Evolutionary conservation across 2,888 invertebrate species (phyloP).

Genomic region (Alcis repandata): DNA sequence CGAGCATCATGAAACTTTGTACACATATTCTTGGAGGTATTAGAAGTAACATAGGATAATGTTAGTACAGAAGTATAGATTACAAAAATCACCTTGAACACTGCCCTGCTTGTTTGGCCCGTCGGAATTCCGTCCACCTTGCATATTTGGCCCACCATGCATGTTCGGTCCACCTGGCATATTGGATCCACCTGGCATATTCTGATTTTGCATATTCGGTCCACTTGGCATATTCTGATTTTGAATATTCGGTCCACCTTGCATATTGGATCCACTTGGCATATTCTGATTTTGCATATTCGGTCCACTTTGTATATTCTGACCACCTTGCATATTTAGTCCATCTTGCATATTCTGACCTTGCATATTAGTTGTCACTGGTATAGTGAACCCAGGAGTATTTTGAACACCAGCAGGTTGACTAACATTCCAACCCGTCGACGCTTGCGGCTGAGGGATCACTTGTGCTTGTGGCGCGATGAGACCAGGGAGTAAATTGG

Average conservation of each 20-base stretch:
- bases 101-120: too few species aligned
- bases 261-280: not conserved
- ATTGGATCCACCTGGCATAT: not conserved
- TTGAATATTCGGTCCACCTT: not conserved
- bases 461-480: not conserved
- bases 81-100: too few species aligned
- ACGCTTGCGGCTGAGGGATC: not conserved
- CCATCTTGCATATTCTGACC: not conserved
- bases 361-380: not conserved
- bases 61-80: too few species aligned
- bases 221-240: not conserved
- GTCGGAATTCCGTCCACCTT: not conserved
- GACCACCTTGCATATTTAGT: not conserved
- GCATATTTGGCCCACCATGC: not conserved
- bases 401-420: constrained; percentile 1
- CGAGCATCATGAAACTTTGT: too few species aligned
- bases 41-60: too few species aligned
- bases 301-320: not conserved
- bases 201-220: not conserved
- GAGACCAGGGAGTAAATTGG: not conserved
- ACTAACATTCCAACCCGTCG: constrained; percentile 1
- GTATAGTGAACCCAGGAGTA: not conserved
- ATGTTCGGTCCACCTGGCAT: not conserved
- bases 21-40: too few species aligned
- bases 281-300: not conserved